Base-by-base conservation (phyloP, 2,888 invertebrate genomes). In the Marasmarcha lunaedactyla region DNA sequence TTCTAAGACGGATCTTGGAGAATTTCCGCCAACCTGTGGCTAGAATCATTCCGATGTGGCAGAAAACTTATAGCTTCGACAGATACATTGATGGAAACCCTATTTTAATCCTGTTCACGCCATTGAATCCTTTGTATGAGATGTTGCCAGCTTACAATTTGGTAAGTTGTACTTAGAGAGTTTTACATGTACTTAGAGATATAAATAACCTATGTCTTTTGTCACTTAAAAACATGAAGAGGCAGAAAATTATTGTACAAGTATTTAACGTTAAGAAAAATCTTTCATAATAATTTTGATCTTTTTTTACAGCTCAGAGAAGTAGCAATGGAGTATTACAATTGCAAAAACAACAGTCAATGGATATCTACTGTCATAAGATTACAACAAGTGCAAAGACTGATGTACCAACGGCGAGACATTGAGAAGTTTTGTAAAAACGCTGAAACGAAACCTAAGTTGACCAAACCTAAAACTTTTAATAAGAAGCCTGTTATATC, bases 61-160 rank as follows among this genome's bases (percentile, higher is more conserved):
- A 84, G 35, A 94, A 94, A 67, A 87, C 90, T 9, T 79, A 85
- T 25, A 85, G 84, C 13, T 78, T 95, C 36, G 88, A 90, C n/a
- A 85, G 83, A 49, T 88, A 87, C 57, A 74, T 91, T 7, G 86
- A 88, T 49, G 86, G 86, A 27, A 90, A 89, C 39, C 92, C 94
- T 1, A 87, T 90, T 34, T 67, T 95, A 30, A 83, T 95, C 48
- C 67, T 94, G 40, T 94, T 94, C 55, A 91, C 93, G 1, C 92
- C 93, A 5, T 78, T 89, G 43, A 91, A 91, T 67, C 89, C 92
- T n/a, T 71, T 92, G 33, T 84, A 86, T 55, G 70, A 78, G 39
- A 81, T 86, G 48, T 85, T 88, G 52, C 89, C 90, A 37, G 86
- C 89, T 53, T 91, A 89, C 62, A 83, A 88, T 51, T 73, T 93